phyloP scores from a whole-genome alignment of 1,140 invertebrate genomes.

The Tetramorium alpestre region DNA sequence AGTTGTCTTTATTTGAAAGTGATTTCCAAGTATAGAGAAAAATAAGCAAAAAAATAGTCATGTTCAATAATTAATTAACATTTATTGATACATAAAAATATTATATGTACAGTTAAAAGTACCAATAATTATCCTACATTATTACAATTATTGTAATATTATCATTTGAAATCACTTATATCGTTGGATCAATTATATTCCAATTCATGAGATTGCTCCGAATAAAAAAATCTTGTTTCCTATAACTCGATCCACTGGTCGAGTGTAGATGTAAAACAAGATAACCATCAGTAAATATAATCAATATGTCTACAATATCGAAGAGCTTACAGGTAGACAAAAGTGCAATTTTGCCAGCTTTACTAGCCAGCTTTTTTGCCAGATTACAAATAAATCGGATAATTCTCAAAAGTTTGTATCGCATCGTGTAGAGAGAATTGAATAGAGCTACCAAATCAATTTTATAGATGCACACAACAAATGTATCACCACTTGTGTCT shows the following conservation, averaged over 20 bases:
- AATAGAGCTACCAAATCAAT: slow-evolving; percentile 3
- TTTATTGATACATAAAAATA: not conserved
- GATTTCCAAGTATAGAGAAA: not conserved
- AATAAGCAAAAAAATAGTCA: not conserved
- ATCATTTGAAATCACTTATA: not conserved
- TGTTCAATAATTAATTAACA: not conserved
- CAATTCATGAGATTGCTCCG: not conserved
- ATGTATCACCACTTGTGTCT: not conserved
- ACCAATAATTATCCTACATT: not conserved
- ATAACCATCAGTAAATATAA: slow-evolving; percentile 11
- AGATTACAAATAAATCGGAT: slow-evolving; percentile 44
- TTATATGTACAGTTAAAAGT: not conserved
- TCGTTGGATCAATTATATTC: not conserved
- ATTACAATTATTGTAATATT: not conserved
- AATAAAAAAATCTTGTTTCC: not conserved
- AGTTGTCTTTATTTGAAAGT: not conserved
- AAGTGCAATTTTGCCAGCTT: slow-evolving; percentile 42
- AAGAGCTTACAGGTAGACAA: slow-evolving; percentile 3
- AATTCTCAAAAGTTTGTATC: slow-evolving; percentile 26
- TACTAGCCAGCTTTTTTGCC: slow-evolving; percentile 29
- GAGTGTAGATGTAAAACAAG: not conserved
- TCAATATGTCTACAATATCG: slow-evolving; percentile 24
- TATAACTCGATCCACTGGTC: not conserved
- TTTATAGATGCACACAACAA: slow-evolving; percentile 38
- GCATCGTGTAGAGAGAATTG: slow-evolving; percentile 6